Percentiles rank a stretch among this genome's conserved stretches.
Conservation (phyloP, 2,113 vertebrate genomes). For the Pao palembangensis region DNA sequence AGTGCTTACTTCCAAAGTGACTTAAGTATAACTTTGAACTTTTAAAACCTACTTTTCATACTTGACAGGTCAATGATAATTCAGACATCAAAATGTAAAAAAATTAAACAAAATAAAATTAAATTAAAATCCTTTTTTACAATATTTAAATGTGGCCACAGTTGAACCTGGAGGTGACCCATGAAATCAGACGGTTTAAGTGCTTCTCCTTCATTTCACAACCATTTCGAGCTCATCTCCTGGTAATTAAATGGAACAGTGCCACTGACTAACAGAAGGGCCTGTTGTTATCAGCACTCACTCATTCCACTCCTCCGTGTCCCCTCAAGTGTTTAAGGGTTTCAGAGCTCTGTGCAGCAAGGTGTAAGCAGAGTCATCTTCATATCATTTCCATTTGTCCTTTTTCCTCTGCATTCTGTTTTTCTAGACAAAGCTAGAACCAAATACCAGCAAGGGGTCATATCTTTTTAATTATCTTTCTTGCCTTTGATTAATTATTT, state of each 20-base stretch:
- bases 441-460: slow-evolving; percentile 99
- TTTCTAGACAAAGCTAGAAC: slow-evolving; percentile 85
- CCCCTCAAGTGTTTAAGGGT: slow-evolving; percentile 25
- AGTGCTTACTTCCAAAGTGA: too few species aligned
- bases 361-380: slow-evolving; percentile 19
- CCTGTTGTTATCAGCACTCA: slow-evolving; percentile 59
- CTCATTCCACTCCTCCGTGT: slow-evolving; percentile 36
- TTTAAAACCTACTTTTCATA: too few species aligned
- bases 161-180: slow-evolving; percentile 19
- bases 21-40: too few species aligned
- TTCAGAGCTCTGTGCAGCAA: too few species aligned
- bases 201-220: slow-evolving; percentile 18
- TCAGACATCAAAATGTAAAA: too few species aligned
- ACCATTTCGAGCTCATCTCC: slow-evolving; percentile 38
- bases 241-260: slow-evolving; percentile 59
- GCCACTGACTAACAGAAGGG: slow-evolving; percentile 47
- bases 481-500: slow-evolving; percentile 99
- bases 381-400: slow-evolving; percentile 30
- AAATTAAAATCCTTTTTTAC: too few species aligned
- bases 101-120: too few species aligned
- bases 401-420: slow-evolving; percentile 54
- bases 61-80: too few species aligned
- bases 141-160: too few species aligned
- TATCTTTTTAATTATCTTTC: slow-evolving; percentile 99
- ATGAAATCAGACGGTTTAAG: slow-evolving; percentile 26